Conservation (phyloP, 2,888 invertebrate species). For the Cinara cedri region DNA sequence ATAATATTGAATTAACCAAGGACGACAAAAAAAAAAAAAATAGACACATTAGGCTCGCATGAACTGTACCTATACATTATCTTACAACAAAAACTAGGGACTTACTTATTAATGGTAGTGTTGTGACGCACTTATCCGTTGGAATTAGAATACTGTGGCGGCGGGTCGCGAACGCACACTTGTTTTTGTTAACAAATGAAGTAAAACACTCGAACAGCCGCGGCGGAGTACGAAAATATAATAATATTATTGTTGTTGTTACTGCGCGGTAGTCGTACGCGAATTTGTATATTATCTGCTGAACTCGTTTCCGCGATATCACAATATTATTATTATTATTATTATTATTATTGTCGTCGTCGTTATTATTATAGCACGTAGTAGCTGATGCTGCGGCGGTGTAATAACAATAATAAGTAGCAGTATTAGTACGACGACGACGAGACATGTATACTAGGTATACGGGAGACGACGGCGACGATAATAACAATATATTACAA, state of each 20-base stretch:
- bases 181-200: constrained; percentile 21
- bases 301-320: not conserved
- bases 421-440: not conserved
- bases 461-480: not conserved
- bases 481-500: too few relatives aligned
- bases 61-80: too few relatives aligned
- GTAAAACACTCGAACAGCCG: constrained; percentile 19
- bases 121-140: constrained; percentile 27
- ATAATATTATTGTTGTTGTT: not conserved
- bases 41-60: too few relatives aligned
- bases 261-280: not conserved
- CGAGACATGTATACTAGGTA: too few relatives aligned
- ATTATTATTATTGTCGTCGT: not conserved
- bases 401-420: not conserved
- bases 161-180: constrained; percentile 10
- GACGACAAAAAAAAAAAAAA: too few relatives aligned
- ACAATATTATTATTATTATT: not conserved
- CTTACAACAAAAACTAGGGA: too few relatives aligned
- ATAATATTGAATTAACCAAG: too few relatives aligned
- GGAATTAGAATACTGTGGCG: constrained; percentile 1
- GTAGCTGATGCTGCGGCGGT: too few relatives aligned
- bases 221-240: not conserved
- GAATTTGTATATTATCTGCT: not conserved
- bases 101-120: not conserved
- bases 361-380: not conserved